A percentile compares a stretch with the other conserved stretches of the same genome.
phyloP scores from a whole-genome alignment of 2,797 vertebrate species.

The Amblyopsis hoosieri region DNA sequence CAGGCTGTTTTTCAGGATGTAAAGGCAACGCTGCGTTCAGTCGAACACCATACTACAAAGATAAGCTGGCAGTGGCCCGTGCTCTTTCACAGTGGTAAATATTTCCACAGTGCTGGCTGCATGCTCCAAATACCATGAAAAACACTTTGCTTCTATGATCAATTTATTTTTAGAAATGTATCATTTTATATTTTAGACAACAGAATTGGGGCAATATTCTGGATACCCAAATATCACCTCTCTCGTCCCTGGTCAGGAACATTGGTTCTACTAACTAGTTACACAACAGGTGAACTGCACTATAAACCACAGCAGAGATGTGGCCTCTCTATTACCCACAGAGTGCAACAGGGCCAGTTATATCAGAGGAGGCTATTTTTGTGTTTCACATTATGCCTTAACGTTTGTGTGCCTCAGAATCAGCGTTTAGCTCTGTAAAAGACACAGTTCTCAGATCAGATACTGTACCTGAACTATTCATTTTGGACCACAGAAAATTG shows the following conservation, averaged over 20 bases:
- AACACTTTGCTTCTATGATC: too few species aligned
- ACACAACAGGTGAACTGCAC: conserved; percentile 37
- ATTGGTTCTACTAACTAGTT: conserved; percentile 27
- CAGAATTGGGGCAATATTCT: too few species aligned
- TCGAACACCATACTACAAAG: too few species aligned
- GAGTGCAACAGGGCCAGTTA: conserved; percentile 29
- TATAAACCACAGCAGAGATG: conserved; percentile 50
- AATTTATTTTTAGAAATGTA: too few species aligned
- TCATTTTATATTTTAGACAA: too few species aligned
- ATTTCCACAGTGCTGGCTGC: too few species aligned
- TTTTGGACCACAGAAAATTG: conserved; percentile 34
- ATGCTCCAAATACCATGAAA: too few species aligned
- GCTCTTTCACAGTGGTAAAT: too few species aligned
- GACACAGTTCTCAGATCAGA: not conserved
- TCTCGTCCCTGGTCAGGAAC: conserved; percentile 14
- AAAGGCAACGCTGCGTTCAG: too few species aligned
- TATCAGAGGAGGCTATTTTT: conserved; percentile 6
- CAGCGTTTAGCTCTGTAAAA: not conserved
- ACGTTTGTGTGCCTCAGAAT: not conserved
- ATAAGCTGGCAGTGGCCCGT: too few species aligned
- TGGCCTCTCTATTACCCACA: conserved; percentile 38
- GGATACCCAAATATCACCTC: not conserved
- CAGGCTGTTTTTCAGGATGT: too few species aligned
- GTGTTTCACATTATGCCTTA: conserved; percentile 5
- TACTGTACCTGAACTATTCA: conserved; percentile 7